These are phyloP conservation scores for Sapajus apella DNA, from an alignment of 2,113 vertebrate species.

Conservation along the genomic window DNA sequence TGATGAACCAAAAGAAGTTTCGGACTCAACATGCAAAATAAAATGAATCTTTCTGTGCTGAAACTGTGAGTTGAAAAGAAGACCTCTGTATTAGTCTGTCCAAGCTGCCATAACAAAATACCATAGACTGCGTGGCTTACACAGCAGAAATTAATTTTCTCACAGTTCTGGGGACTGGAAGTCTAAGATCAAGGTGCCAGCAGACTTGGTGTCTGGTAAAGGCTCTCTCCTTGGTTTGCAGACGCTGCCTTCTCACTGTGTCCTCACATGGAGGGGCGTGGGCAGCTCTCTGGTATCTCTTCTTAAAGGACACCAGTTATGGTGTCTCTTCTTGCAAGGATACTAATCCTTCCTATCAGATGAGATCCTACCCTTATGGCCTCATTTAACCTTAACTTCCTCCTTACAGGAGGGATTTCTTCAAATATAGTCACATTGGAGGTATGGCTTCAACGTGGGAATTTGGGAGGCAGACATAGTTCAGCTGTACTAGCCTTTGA, in stretches of 20 bases:
- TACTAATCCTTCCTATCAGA: background rate
- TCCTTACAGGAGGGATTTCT: background rate
- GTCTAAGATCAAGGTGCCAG: background rate
- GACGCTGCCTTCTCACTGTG: background rate
- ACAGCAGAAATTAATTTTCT: background rate
- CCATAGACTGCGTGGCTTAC: background rate
- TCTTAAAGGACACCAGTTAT: background rate
- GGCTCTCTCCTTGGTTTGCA: background rate
- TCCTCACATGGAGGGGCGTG: background rate
- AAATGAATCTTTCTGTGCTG: slow-evolving; percentile 18
- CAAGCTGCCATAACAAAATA: background rate
- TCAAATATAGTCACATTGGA: background rate
- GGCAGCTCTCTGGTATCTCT: background rate
- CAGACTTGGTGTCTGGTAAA: background rate
- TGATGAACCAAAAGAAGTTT: slow-evolving; percentile 21
- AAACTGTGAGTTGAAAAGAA: background rate
- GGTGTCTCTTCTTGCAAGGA: background rate
- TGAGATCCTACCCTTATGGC: background rate
- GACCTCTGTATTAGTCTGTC: background rate
- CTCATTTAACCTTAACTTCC: background rate
- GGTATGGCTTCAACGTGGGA: background rate
- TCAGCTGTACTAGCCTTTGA: background rate
- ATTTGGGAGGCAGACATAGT: background rate
- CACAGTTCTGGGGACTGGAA: background rate
- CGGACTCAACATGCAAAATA: slow-evolving; percentile 3